phyloP scores from a whole-genome alignment of 2,888 invertebrate species.

The Oxystoma pomonae region DNA sequence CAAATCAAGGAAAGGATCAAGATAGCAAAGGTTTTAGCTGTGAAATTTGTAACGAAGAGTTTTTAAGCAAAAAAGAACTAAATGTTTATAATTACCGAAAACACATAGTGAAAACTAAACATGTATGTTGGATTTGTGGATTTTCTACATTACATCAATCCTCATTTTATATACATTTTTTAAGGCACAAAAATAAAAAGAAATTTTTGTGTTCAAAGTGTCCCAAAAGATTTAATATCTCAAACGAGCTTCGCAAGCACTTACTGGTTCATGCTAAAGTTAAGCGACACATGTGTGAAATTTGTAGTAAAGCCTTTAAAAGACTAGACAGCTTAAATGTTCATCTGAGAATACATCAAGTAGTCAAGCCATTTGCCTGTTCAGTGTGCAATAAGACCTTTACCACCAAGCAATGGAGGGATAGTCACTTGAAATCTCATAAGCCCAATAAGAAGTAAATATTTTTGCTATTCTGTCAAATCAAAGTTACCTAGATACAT shows the following conservation, averaged over 20 bases:
- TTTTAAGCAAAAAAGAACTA: too few species aligned
- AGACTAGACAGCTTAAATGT: slow-evolving; percentile 26
- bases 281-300: slow-evolving; percentile 38
- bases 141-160: neutral
- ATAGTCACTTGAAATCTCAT: slow-evolving; percentile 19
- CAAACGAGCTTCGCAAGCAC: neutral
- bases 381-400: slow-evolving; percentile 50
- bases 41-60: too few species aligned
- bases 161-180: neutral
- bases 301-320: slow-evolving; percentile 20
- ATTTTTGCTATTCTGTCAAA: too few species aligned
- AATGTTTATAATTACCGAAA: too few species aligned
- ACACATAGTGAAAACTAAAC: too few species aligned
- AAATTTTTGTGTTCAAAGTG: neutral
- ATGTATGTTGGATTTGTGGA: neutral
- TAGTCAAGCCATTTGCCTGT: slow-evolving; percentile 46
- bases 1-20: too few species aligned
- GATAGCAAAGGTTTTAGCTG: too few species aligned
- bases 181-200: neutral
- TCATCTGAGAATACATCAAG: slow-evolving; percentile 54
- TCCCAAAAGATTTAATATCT: neutral
- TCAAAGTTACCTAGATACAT: too few species aligned
- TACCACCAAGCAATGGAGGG: slow-evolving; percentile 38
- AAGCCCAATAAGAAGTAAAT: too few species aligned
- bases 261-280: neutral